Conservation (phyloP, 2,797 vertebrate genomes). For the Dallia pectoralis region DNA sequence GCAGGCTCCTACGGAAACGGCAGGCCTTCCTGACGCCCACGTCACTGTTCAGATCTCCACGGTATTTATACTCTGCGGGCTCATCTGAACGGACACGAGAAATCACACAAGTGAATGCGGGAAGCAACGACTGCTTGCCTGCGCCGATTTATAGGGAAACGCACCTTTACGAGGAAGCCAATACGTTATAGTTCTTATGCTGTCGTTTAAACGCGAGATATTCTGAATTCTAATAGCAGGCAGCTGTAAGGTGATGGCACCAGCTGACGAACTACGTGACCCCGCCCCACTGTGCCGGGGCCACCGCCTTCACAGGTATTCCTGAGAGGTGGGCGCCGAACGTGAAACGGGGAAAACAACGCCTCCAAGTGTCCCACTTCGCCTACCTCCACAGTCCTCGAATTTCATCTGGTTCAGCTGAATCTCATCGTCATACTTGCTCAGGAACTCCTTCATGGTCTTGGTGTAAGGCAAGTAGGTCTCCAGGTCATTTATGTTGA, state of each 20-base stretch:
- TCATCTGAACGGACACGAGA: constrained; percentile 50
- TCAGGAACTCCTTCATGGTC: constrained; percentile 75
- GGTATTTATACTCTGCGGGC: constrained; percentile 72
- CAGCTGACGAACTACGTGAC: not conserved
- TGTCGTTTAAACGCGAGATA: not conserved
- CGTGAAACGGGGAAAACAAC: not conserved
- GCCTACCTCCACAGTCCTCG: constrained; percentile 84
- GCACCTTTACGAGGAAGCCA: not conserved
- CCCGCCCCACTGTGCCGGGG: not conserved
- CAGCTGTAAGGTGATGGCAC: not conserved
- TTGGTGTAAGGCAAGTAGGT: constrained; percentile 73
- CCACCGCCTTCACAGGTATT: not conserved
- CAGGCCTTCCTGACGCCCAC: constrained; percentile 83
- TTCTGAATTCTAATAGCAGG: not conserved
- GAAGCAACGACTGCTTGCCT: not conserved
- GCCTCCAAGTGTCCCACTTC: not conserved
- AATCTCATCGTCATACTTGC: constrained; percentile 56
- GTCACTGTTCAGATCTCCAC: constrained; percentile 76
- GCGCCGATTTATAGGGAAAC: not conserved
- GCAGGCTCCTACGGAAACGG: constrained; percentile 74
- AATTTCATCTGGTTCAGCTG: constrained; percentile 77
- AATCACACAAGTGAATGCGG: not conserved
- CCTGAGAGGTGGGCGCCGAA: not conserved
- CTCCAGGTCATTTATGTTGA: constrained; percentile 57
- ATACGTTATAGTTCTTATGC: not conserved